Evolutionary conservation across 2,888 invertebrate species (phyloP).

Genomic region (Alloplasta piceator): DNA sequence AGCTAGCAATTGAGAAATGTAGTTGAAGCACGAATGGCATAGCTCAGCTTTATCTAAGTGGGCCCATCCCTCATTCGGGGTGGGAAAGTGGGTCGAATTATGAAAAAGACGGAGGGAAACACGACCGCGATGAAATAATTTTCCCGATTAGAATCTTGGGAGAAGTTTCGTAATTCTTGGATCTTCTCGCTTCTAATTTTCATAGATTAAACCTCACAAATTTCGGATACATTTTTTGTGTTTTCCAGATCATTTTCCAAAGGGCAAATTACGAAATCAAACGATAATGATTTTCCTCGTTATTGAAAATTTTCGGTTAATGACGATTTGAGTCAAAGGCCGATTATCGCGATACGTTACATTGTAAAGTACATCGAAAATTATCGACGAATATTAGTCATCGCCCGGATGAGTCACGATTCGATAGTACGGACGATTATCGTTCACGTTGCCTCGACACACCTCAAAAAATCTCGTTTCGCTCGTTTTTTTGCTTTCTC

Average conservation of each 20-base stretch:
- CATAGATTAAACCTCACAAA: no score
- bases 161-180: background rate
- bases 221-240: no score
- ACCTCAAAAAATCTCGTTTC: constrained; percentile 41
- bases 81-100: constrained; percentile 30
- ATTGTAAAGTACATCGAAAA: constrained; percentile 6
- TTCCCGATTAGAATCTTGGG: constrained; percentile 25
- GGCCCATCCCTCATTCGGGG: background rate
- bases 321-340: constrained; percentile 37
- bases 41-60: constrained; percentile 37
- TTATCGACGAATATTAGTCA: constrained; percentile 52
- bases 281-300: constrained; percentile 34
- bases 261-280: constrained; percentile 1
- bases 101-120: background rate
- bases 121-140: background rate
- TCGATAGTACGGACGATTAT: constrained; percentile 53
- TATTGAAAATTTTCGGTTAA: background rate
- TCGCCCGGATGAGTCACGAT: constrained; percentile 52
- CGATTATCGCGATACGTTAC: no score
- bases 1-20: background rate
- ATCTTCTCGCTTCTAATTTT: constrained; percentile 14
- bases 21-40: background rate
- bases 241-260: background rate
- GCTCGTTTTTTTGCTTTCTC: constrained; percentile 4
- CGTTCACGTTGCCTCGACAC: constrained; percentile 9